Conservation (phyloP, 2,888 invertebrate species). For the Arctia plantaginis region DNA sequence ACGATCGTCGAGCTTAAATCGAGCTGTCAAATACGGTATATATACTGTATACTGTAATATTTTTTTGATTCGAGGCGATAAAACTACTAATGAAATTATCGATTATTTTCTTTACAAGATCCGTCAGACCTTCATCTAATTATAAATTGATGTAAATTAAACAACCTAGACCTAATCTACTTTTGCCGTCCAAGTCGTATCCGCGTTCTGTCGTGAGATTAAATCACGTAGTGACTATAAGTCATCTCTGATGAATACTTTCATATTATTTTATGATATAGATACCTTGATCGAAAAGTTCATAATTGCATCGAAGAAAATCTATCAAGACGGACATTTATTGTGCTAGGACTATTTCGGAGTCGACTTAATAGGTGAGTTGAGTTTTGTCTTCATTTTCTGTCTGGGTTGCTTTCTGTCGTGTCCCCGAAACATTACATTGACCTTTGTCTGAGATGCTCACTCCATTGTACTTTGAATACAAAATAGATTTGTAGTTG, state of each 20-base stretch:
- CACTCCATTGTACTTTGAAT: slow-evolving; percentile 26
- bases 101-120: too few species aligned
- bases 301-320: neutral
- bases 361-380: neutral
- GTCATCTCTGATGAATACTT: too few species aligned
- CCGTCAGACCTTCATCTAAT: too few species aligned
- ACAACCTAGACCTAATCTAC: neutral
- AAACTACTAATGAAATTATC: too few species aligned
- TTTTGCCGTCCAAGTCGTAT: neutral
- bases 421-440: slow-evolving; percentile 33
- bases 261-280: too few species aligned
- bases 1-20: too few species aligned
- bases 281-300: neutral
- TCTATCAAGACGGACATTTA: neutral
- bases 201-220: neutral
- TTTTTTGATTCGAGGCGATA: too few species aligned
- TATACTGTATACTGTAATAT: too few species aligned
- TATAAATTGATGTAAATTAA: neutral
- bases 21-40: too few species aligned
- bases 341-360: neutral
- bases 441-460: slow-evolving; percentile 35
- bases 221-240: too few species aligned
- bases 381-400: slow-evolving; percentile 11
- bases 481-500: slow-evolving; percentile 29
- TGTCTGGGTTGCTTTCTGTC: slow-evolving; percentile 19